Evolutionary conservation across 2,797 vertebrate species (phyloP).

Genomic region (Acanthornis magna): DNA sequence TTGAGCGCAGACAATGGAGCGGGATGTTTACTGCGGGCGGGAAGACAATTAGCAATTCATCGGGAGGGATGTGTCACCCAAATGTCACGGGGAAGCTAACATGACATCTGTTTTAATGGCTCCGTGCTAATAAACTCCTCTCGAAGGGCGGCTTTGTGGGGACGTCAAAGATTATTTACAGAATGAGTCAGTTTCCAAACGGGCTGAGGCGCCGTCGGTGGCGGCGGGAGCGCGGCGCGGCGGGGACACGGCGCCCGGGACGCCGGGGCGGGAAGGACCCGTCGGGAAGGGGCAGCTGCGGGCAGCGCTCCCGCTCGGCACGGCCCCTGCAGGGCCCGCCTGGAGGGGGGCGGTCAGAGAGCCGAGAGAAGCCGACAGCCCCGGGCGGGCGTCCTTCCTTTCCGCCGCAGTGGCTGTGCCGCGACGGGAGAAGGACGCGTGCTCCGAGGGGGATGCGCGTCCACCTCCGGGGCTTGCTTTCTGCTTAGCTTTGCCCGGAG

Average conservation of each 20-base stretch:
- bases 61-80: conserved; percentile 74
- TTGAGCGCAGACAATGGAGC: conserved; percentile 72
- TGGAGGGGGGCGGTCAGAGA: background rate
- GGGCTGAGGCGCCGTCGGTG: conserved; percentile 71
- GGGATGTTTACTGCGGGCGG: conserved; percentile 72
- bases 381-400: background rate
- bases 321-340: background rate
- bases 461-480: background rate
- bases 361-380: background rate
- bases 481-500: background rate
- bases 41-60: conserved; percentile 82
- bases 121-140: conserved; percentile 77
- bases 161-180: conserved; percentile 79
- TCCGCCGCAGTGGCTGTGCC: background rate
- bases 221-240: conserved; percentile 37
- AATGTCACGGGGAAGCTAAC: conserved; percentile 73
- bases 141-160: background rate
- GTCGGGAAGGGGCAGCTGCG: background rate
- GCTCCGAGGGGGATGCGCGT: background rate
- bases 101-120: conserved; percentile 77
- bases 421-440: background rate
- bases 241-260: background rate
- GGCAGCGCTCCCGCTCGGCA: background rate
- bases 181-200: conserved; percentile 72
- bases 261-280: background rate